These are phyloP conservation scores for Cassiopea xamachana DNA, from an alignment of 30 jellyfish, hydroid and myxozoan genomes.

Conservation along the genomic window DNA sequence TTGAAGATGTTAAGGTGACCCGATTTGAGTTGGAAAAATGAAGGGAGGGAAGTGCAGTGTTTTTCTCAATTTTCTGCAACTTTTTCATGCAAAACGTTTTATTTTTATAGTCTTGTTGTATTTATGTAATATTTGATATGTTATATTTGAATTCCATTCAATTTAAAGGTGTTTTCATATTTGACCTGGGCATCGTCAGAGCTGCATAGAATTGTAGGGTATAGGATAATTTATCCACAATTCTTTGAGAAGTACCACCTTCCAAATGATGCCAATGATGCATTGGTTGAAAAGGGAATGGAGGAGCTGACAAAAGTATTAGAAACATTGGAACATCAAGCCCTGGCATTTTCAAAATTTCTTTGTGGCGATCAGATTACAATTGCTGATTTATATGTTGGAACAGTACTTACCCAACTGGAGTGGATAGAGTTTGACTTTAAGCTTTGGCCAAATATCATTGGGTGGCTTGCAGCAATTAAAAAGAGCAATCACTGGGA, in stretches of 20 bases:
- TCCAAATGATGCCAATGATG: slow-evolving; percentile 89
- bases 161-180: slow-evolving; percentile 68
- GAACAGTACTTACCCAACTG: slow-evolving; percentile 82
- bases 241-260: slow-evolving; percentile 87
- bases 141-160: background rate
- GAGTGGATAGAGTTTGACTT: slow-evolving; percentile 94
- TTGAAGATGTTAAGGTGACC: too few species aligned
- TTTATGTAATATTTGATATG: too few species aligned
- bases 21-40: too few species aligned
- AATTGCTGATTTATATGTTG: slow-evolving; percentile 88
- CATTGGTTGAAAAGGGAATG: slow-evolving; percentile 89
- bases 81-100: too few species aligned
- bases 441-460: slow-evolving; percentile 80
- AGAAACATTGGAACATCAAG: slow-evolving; percentile 79
- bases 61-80: too few species aligned
- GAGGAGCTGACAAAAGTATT: slow-evolving; percentile 79
- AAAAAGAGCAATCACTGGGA: slow-evolving; percentile 72
- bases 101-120: too few species aligned
- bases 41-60: too few species aligned
- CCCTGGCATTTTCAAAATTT: slow-evolving; percentile 46
- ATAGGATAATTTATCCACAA: slow-evolving; percentile 86
- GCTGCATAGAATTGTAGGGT: slow-evolving; percentile 85
- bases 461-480: slow-evolving; percentile 67
- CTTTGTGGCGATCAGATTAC: slow-evolving; percentile 75
- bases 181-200: slow-evolving; percentile 84